A percentile compares a stretch with the other conserved stretches of the same genome.
phyloP scores from a whole-genome alignment of 2,113 vertebrate species.

The Patagioenas fasciata region DNA sequence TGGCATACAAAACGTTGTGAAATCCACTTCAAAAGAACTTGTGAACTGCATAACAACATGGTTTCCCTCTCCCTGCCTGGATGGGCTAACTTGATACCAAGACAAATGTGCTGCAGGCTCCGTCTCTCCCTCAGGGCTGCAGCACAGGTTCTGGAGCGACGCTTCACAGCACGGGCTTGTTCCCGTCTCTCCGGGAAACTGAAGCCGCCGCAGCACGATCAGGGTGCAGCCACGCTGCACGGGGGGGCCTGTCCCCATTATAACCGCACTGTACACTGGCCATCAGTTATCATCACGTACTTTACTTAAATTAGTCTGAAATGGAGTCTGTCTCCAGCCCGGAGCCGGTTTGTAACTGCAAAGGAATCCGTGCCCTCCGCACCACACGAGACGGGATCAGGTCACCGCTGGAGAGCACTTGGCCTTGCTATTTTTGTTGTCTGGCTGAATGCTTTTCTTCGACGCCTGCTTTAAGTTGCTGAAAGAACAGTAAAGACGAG shows the following conservation, averaged over 20 bases:
- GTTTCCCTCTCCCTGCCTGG: not conserved
- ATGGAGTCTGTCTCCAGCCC: constrained; percentile 36
- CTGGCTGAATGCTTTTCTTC: not conserved
- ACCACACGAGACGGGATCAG: not conserved
- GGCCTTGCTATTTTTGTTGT: constrained; percentile 58
- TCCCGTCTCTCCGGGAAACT: not conserved
- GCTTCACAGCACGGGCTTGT: not conserved
- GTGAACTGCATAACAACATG: not conserved
- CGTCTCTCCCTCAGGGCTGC: not conserved
- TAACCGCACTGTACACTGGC: not conserved
- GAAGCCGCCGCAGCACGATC: rapidly evolving
- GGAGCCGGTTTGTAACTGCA: constrained; percentile 24
- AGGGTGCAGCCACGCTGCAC: not conserved
- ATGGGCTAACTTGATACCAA: not conserved
- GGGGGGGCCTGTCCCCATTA: not conserved
- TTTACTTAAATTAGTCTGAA: constrained; percentile 62
- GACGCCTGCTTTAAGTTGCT: not conserved
- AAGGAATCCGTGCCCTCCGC: constrained; percentile 5
- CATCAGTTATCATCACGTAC: not conserved
- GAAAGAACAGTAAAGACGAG: constrained; percentile 26
- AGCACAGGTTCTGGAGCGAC: not conserved
- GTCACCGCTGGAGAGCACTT: constrained; percentile 35
- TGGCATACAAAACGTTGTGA: not conserved
- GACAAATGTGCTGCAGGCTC: not conserved
- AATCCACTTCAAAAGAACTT: not conserved